Evolutionary conservation across 2,888 invertebrate species (phyloP).

Genomic region (Podotricha telesiphe): DNA sequence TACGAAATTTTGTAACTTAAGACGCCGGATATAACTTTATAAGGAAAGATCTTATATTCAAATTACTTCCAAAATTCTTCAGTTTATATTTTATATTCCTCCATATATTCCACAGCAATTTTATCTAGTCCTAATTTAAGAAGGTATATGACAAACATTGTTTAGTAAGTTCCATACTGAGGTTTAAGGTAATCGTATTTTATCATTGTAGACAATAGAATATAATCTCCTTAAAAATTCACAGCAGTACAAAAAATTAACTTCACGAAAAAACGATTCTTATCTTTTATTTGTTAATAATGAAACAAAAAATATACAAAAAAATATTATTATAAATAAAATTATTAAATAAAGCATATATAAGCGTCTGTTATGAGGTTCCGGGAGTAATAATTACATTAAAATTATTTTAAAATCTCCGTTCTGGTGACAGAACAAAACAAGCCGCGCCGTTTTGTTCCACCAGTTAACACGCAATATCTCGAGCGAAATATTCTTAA

Average conservation of each 20-base stretch:
- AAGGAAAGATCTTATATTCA: background rate
- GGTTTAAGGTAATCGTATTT: background rate
- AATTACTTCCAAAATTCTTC: slow-evolving; percentile 3
- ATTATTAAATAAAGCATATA: no score
- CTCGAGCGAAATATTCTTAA: no score
- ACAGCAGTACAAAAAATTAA: background rate
- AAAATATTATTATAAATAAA: no score
- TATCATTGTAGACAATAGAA: slow-evolving; percentile 1
- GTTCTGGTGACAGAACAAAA: no score
- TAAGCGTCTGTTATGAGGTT: no score
- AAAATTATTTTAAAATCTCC: no score
- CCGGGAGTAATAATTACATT: no score
- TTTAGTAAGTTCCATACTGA: background rate
- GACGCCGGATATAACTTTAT: background rate
- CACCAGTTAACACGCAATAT: no score
- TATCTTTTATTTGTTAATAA: background rate
- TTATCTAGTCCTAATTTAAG: background rate
- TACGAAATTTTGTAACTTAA: background rate
- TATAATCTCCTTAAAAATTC: background rate
- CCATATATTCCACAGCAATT: background rate
- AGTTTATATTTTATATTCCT: background rate
- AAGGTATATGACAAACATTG: background rate
- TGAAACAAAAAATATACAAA: background rate
- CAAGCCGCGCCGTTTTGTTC: no score
- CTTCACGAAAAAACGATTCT: background rate